Evolutionary conservation across 2,888 invertebrate species (phyloP).

Genomic region (Tridacna crocea): DNA sequence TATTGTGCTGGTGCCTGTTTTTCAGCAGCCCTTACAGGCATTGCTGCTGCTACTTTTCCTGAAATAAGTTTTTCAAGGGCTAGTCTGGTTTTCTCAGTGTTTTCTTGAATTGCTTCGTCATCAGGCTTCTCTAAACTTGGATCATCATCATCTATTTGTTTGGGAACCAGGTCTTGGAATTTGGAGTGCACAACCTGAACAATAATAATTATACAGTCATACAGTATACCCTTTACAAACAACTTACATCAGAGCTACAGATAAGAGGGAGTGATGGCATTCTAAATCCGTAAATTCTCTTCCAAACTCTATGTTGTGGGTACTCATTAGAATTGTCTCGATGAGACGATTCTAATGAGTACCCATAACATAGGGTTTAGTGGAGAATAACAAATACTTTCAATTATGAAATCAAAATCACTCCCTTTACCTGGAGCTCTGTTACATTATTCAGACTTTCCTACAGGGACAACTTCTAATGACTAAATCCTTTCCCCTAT

Average conservation of each 20-base stretch:
- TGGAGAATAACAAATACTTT: too few relatives aligned
- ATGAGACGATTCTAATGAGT: too few relatives aligned
- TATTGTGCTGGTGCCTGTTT: slow-evolving; percentile 97
- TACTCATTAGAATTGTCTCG: too few relatives aligned
- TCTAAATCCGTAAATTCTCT: too few relatives aligned
- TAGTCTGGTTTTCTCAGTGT: slow-evolving; percentile 94
- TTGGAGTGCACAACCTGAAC: slow-evolving; percentile 93
- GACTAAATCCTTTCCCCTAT: too few relatives aligned
- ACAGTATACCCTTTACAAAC: not conserved
- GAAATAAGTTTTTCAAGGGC: slow-evolving; percentile 92
- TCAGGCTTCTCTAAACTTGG: slow-evolving; percentile 94
- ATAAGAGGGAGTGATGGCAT: not conserved
- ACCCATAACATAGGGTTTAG: too few relatives aligned
- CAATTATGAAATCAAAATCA: too few relatives aligned
- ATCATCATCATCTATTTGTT: slow-evolving; percentile 96
- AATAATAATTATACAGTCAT: not conserved
- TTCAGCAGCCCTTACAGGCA: slow-evolving; percentile 98
- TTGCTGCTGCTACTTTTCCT: slow-evolving; percentile 96
- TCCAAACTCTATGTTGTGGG: too few relatives aligned
- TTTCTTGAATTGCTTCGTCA: slow-evolving; percentile 92
- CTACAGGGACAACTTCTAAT: too few relatives aligned
- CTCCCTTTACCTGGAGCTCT: too few relatives aligned
- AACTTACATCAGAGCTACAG: not conserved
- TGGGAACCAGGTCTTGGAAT: slow-evolving; percentile 95
- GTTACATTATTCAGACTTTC: too few relatives aligned